These are phyloP conservation scores for Lithobates sylvaticus DNA, from an alignment of 2,797 vertebrate genomes.

Conservation along the genomic window DNA sequence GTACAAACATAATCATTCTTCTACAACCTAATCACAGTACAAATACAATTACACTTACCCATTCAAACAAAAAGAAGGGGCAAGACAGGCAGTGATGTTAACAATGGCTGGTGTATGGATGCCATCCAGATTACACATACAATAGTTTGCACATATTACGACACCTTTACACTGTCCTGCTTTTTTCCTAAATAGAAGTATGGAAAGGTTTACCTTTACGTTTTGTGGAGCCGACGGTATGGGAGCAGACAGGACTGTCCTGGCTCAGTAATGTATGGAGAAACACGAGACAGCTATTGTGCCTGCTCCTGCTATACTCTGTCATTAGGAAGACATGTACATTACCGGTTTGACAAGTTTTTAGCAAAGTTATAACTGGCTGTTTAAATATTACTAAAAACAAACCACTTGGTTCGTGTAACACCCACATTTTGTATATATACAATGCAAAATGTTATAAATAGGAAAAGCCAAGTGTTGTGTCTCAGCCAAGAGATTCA, in stretches of 20 bases:
- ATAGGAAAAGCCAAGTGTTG: constrained; percentile 34
- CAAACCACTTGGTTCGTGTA: constrained; percentile 29
- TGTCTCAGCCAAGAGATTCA: constrained; percentile 18
- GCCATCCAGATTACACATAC: neutral
- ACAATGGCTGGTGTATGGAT: neutral
- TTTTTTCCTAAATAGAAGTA: neutral
- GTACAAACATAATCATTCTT: constrained; percentile 14
- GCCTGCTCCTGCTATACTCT: constrained; percentile 10
- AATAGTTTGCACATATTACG: neutral
- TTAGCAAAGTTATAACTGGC: constrained; percentile 51
- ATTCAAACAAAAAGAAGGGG: neutral
- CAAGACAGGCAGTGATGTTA: too few species aligned
- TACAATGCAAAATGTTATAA: constrained; percentile 21
- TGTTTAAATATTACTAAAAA: constrained; percentile 50
- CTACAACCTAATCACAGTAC: constrained; percentile 21
- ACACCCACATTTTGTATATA: constrained; percentile 54
- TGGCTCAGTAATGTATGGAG: constrained; percentile 16
- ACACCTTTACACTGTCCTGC: neutral
- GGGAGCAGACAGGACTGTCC: neutral
- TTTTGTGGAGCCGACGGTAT: neutral
- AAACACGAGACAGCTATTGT: constrained; percentile 44
- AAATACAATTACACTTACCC: constrained; percentile 6
- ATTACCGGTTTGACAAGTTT: constrained; percentile 58
- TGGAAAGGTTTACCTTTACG: constrained; percentile 39
- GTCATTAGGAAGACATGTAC: constrained; percentile 54